A percentile compares a stretch with the other conserved stretches of the same genome.
Conservation (phyloP, 2,888 invertebrate genomes). For the Caprella mutica region DNA sequence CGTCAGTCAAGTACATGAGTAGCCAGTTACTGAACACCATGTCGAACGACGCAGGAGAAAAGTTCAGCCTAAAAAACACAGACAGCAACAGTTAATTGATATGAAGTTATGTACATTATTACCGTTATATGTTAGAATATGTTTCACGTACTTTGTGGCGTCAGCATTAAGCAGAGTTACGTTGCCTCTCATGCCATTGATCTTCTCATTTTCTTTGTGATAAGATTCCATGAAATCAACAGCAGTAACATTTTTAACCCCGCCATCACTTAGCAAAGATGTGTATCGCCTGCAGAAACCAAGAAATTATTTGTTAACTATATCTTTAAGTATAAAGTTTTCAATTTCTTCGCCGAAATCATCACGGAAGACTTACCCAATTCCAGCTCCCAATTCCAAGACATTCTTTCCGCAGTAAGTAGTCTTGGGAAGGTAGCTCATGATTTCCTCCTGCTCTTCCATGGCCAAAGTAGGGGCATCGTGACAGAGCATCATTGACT, state of each 20-base stretch:
- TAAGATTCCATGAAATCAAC: conserved; percentile 44
- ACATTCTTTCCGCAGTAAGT: conserved; percentile 17
- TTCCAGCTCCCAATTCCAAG: conserved; percentile 20
- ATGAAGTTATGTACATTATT: too few relatives aligned
- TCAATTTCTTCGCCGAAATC: too few relatives aligned
- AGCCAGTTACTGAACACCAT: conserved; percentile 50
- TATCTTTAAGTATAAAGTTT: too few relatives aligned
- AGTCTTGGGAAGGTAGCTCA: conserved; percentile 42
- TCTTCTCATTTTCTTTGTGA: conserved; percentile 43
- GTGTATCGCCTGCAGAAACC: conserved; percentile 32
- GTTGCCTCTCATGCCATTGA: conserved; percentile 42
- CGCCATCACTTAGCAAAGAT: conserved; percentile 10
- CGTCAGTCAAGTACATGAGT: conserved; percentile 47
- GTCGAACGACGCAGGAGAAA: conserved; percentile 41
- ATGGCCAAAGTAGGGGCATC: conserved; percentile 40
- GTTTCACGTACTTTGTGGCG: conserved; percentile 42
- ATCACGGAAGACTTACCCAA: conserved; percentile 20
- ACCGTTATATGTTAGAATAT: too few relatives aligned
- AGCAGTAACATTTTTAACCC: conserved; percentile 21
- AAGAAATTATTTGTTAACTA: too few relatives aligned
- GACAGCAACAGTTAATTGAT: too few relatives aligned
- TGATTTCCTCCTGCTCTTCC: conserved; percentile 43
- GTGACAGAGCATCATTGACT: conserved; percentile 45
- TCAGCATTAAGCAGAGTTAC: conserved; percentile 44
- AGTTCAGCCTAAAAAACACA: conserved; percentile 39